Base-by-base conservation (phyloP, 92 coral and sea anemone species). In the Actinernus sp. region DNA sequence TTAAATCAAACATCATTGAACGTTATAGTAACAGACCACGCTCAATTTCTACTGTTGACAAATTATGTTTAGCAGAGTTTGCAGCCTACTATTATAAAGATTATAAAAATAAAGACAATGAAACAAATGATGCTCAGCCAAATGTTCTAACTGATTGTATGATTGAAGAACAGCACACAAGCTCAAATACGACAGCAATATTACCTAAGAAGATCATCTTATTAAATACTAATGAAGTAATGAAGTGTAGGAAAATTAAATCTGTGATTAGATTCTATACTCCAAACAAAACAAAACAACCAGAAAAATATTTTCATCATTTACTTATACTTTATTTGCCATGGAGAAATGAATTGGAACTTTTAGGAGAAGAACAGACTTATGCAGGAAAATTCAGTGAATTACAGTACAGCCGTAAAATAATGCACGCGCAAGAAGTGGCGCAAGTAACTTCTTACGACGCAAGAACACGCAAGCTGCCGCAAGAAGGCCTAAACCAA, bases 71-170 rank as follows among this genome's bases (percentile, higher is more conserved):
- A 24, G 90, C 91, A 3, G 67, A 85, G 48, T 85, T 85, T 85
- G 91, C 78, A 24, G 91, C 81, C 45, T 68, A 50, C 43, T 83
- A 67, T 27, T 83, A 60, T 33, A 76, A 54, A 31, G 79, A 74
- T 13, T 77, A 77, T 26, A 82, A 58, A 58, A 55, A 26, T 13
- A 56, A 68, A 10, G 6, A n/a, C 7, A 19, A 33, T 58, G 73
- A 69, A 52, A 79, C 76, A 62, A 11, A 13, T 21, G 89, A 83
- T 76, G 83, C 84, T 22, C 89, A 83, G 43, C 84, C 89, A 24
- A 73, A 74, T 29, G 29, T 81, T 18, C 87, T 81, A 19, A 80
- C 79, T 60, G 81, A 78, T 55, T 32, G 57, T 38, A 68, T 78
- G 4, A 61, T 77, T 74, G 56, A 55, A 49, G 48, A 73, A 43